Conservation (phyloP, 2,888 invertebrate species). For the Anodontia alba region DNA sequence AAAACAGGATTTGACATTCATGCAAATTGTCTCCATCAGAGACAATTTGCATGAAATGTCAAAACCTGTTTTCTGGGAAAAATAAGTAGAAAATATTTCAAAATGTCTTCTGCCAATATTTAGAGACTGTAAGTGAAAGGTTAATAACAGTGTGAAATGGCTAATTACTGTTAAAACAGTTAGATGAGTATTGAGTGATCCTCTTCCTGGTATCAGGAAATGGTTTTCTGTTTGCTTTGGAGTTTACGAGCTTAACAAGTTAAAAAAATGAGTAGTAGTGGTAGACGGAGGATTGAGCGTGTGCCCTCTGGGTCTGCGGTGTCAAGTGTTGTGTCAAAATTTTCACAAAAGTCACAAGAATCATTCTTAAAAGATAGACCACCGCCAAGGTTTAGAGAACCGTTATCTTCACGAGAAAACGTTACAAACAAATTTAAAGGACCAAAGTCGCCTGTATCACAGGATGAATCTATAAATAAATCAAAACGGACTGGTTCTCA, state of each 20-base stretch:
- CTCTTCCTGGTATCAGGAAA: background rate
- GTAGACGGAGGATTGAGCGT: background rate
- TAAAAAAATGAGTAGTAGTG: background rate
- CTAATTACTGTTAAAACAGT: conserved; percentile 6
- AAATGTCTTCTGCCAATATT: too few species aligned
- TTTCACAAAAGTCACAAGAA: conserved; percentile 52
- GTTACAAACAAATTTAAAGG: background rate
- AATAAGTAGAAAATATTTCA: too few species aligned
- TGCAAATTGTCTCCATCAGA: too few species aligned
- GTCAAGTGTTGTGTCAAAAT: conserved; percentile 59
- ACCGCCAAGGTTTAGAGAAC: background rate
- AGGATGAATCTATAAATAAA: background rate
- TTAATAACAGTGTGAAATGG: background rate
- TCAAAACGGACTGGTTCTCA: conserved; percentile 13
- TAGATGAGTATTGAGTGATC: conserved; percentile 3
- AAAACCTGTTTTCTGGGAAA: too few species aligned
- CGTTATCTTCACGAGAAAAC: background rate
- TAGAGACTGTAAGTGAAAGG: too few species aligned
- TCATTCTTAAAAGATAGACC: background rate
- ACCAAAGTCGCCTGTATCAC: background rate
- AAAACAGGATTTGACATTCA: too few species aligned
- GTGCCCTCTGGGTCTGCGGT: conserved; percentile 47
- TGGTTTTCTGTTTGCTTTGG: background rate
- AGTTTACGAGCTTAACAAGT: background rate
- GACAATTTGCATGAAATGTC: too few species aligned